Percentiles rank a stretch among this genome's conserved stretches.
Conservation (phyloP, 2,888 invertebrate species). For the Pyralis farinalis region DNA sequence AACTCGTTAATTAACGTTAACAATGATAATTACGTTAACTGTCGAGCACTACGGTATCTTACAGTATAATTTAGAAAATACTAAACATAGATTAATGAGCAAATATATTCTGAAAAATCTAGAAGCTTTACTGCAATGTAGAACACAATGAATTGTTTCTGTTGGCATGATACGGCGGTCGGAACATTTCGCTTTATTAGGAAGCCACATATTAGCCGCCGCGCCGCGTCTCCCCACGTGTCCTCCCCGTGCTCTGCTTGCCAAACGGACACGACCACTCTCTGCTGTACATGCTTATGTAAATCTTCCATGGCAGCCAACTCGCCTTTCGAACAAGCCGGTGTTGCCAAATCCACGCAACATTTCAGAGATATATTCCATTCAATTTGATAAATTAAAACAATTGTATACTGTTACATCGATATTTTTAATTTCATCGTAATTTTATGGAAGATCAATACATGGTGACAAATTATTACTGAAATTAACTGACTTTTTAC, state of each 20-base stretch:
- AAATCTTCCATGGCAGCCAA: conserved; percentile 2
- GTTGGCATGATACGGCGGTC: conserved; percentile 32
- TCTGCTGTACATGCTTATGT: conserved; percentile 21
- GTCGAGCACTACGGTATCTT: too few species aligned
- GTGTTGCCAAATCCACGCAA: too few species aligned
- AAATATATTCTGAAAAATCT: not conserved
- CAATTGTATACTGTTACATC: conserved; percentile 73
- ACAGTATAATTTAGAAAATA: too few species aligned
- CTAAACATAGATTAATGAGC: too few species aligned
- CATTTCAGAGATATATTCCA: not conserved
- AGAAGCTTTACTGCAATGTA: conserved; percentile 2
- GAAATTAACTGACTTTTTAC: conserved; percentile 79
- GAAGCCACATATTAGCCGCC: conserved; percentile 67
- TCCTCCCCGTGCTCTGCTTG: conserved; percentile 41
- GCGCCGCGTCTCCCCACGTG: conserved; percentile 49
- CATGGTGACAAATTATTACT: conserved; percentile 78
- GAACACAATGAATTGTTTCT: conserved; percentile 23
- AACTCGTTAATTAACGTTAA: conserved; percentile 3
- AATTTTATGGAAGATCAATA: conserved; percentile 82
- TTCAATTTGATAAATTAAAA: conserved; percentile 50
- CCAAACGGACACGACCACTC: conserved; percentile 40
- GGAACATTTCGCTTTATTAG: conserved; percentile 62
- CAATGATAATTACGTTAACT: not conserved
- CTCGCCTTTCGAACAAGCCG: too few species aligned
- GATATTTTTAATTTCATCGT: conserved; percentile 80